Base-by-base conservation (phyloP, 2,113 vertebrate genomes). In the Rhabdomys dilectus region DNA sequence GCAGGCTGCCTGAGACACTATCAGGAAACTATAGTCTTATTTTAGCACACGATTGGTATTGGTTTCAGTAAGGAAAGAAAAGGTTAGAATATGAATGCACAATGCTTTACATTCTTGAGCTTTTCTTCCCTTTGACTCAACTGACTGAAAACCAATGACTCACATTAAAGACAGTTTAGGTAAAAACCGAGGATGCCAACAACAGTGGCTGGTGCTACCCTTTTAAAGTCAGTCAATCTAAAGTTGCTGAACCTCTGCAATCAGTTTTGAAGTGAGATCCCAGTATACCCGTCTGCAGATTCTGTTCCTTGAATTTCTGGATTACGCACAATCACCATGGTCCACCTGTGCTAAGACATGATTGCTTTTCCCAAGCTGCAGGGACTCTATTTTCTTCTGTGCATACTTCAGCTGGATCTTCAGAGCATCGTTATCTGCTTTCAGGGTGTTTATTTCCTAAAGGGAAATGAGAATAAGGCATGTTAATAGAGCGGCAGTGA, bases 401-500 rank as follows among this genome's bases (percentile, higher is more conserved):
- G 99, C 98, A 56, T 99, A 99, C 97, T 98, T 99, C 97, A 99
- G 98, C 73, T 99, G 99, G 88, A 98, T 99, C 94, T 99, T 99
- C 97, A 99, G 99, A 96, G 98, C 98, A 95, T 99, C 99, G 8
- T 99, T 99, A 89, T 98, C 98, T 97, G 99, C 99, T 97, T 99
- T 99, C 51, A 99, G 98, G 96, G 97, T 98, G 85, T 98, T 99
- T 97, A 99, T 99, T 96, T 99, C 99, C 99, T 99, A 97, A 97
- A 98, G n/a, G 92, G 93, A 97, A 60, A 92, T 17, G 62, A 96
- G 70, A 98, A 70, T 88, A 80, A 80, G 42, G 78, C 5, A 53
- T 68, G n/a, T 97, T 91, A 97, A 93, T 92, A 96, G 31, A 97
- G 73, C 24, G 58, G 19, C 58, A 78, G 45, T 95, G 80, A 82